Base-by-base conservation (phyloP, 2,113 vertebrate species). In the Nothoprocta perdicaria region DNA sequence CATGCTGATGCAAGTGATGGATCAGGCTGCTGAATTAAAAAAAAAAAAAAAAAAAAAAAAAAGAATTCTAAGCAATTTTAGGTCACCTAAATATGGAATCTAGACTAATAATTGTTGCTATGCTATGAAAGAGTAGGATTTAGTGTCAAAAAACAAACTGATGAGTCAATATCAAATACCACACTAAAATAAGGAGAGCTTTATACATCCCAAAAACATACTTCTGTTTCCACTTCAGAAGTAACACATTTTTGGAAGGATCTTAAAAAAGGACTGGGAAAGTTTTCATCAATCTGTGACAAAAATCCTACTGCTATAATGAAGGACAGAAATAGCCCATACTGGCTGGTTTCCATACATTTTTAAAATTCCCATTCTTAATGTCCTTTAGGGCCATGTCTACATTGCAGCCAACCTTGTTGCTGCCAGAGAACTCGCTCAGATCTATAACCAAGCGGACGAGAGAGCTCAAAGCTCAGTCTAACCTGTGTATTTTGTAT, bases 301-400 rank as follows among this genome's bases (percentile, higher is more conserved):
- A 89, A 29, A 48, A 9, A 10, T 75, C 24, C 7, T 66, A 9
- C 11, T 35, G 17, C 1, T 38, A 62, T 3, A n/a, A 1, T 5
- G 58, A 45, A 72, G 13, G 15, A 72, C 33, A 88, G 22, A 88
- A 73, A 73, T 2, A 46, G 0, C 53, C 14, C 6, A 38, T 71
- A 35, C 3, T 27, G 11, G 1, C 4, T 73, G 6, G 0, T 35
- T 84, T 72, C 12, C 35, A 14, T 53, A 13, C 1, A 1, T 6
- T 57, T 57, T 57, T 57, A 31, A 57, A 57, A 57, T 76, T 88
- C 6, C 7, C 21, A 31, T 2, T 26, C 3, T 22, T 22, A 29
- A 23, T 27, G 13, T 60, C 29, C 62, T 67, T 58, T 4, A 75
- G 5, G 15, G 53, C 5, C 6, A 18, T n/a, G 7, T 19, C 22